These are phyloP conservation scores for Aurelia sp. DNA, from an alignment of 30 jellyfish, hydroid and myxozoan genomes.

Conservation along the genomic window DNA sequence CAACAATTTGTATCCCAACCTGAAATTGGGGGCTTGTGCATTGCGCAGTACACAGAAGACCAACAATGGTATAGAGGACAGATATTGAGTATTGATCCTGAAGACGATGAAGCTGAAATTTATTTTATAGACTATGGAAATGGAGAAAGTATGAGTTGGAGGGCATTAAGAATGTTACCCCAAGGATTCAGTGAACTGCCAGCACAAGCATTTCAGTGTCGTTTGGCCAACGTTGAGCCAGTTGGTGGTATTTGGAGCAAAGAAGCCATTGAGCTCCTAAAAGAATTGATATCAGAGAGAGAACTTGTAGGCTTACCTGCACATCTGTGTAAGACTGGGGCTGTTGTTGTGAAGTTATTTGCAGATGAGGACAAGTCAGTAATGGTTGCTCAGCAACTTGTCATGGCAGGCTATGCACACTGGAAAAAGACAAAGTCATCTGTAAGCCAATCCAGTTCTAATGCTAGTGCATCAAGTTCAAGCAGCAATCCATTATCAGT, in stretches of 20 bases:
- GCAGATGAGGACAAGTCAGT: conserved; percentile 66
- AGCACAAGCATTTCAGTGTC: conserved; percentile 83
- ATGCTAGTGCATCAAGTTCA: conserved; percentile 44
- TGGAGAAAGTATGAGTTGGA: conserved; percentile 59
- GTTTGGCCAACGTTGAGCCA: conserved; percentile 86
- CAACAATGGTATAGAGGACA: conserved; percentile 93
- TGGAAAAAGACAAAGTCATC: conserved; percentile 43
- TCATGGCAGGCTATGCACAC: conserved; percentile 89
- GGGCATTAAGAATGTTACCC: conserved; percentile 31
- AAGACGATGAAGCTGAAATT: conserved; percentile 73
- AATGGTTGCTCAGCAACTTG: conserved; percentile 82
- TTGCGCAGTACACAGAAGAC: conserved; percentile 91
- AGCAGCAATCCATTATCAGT: conserved; percentile 46
- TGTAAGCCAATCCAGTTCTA: conserved; percentile 29
- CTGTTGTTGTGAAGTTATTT: conserved; percentile 59
- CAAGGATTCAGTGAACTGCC: conserved; percentile 72
- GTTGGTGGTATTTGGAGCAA: conserved; percentile 81
- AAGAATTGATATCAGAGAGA: conserved; percentile 77
- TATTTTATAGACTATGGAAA: conserved; percentile 87
- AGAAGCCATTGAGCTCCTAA: conserved; percentile 76
- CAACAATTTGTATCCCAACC: conserved; percentile 26
- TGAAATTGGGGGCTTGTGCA: conserved; percentile 61
- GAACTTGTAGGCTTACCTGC: conserved; percentile 86
- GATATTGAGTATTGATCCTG: conserved; percentile 54
- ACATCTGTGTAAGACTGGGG: conserved; percentile 59